Evolutionary conservation across 92 coral and sea anemone genomes (phyloP), one percentile per base, ranked within the genome.

Genomic region (Epizoanthus ramosus): DNA sequence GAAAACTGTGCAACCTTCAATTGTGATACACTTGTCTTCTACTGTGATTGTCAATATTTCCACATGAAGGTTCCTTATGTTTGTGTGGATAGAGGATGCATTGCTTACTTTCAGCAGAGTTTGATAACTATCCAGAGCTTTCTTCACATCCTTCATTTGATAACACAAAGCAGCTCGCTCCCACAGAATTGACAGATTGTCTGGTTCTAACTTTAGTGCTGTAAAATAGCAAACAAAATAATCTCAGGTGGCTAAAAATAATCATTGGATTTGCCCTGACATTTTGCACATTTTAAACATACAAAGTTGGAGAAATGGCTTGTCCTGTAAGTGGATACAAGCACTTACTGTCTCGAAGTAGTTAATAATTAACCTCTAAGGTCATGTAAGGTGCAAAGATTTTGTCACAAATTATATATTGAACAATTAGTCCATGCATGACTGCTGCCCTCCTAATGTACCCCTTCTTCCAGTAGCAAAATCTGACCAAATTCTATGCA

Each of bases 141-240:
- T 97, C 91, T 97, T 97, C 14, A 83, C 70, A 43, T 92, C 94
- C 21, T 89, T 90, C 90, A 97, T 88, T 54, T 94, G 94, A 75
- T 92, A 94, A 60, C 89, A 88, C 75, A 97, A 74, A 13, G 99
- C 96, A 35, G 97, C 99, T 84, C 91, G 90, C 57, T 91, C 95
- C 95, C 94, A 94, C 31, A 93, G 71, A 37, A 97, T 73, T 56
- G 87, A 90, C 15, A 92, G 57, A 80, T 94, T 92, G 17, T 83
- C 79, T 21, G 98, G 99, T 10, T 94, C 94, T 68, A 84, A 19
- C 89, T 97, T 97, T 68, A 92, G 79, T 16, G 99, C 99, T 97
- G 56, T 24, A 63, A 84, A 43, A 83, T 68, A n/a, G n/a, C 1
- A 17, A 68, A 68, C 19, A n/a, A 22, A 71, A 21, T 35, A 22